Conservation (phyloP, 2,888 invertebrate genomes). For the Brachyptera putata region DNA sequence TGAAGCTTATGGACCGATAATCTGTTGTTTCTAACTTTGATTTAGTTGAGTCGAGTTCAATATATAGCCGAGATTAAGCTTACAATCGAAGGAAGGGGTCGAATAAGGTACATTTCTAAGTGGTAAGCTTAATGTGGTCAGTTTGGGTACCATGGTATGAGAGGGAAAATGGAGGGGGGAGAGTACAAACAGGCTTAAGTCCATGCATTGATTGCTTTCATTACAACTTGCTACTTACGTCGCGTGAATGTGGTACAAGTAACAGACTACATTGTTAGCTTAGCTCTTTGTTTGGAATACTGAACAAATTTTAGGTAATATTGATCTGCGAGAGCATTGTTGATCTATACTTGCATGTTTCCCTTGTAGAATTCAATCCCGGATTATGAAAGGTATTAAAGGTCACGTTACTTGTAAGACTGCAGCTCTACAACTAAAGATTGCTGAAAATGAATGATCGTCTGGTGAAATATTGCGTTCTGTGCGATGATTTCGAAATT, state of each 20-base stretch:
- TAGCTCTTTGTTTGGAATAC: constrained; percentile 4
- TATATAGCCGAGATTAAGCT: constrained; percentile 21
- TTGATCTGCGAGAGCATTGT: too few relatives aligned
- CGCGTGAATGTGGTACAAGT: too few relatives aligned
- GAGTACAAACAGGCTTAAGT: constrained; percentile 21
- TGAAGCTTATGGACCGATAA: constrained; percentile 16
- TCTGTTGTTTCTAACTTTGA: constrained; percentile 21
- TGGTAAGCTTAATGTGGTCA: constrained; percentile 22
- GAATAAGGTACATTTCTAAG: constrained; percentile 18
- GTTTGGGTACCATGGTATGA: neutral
- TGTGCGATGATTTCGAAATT: too few relatives aligned
- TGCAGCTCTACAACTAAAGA: too few relatives aligned
- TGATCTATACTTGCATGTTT: too few relatives aligned
- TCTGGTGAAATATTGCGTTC: too few relatives aligned
- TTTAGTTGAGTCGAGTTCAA: constrained; percentile 15
- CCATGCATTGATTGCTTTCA: constrained; percentile 18
- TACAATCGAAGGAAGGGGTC: neutral
- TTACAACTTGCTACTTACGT: constrained; percentile 7
- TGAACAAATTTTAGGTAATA: neutral
- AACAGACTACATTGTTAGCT: constrained; percentile 3
- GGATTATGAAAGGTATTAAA: too few relatives aligned
- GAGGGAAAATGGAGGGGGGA: too few relatives aligned
- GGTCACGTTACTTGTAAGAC: too few relatives aligned
- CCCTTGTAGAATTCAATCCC: neutral
- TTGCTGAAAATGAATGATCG: too few relatives aligned